Evolutionary conservation across 1,140 invertebrate species (phyloP), one percentile per base, ranked within the genome.

Genomic region (Anoplolepis gracilipes): DNA sequence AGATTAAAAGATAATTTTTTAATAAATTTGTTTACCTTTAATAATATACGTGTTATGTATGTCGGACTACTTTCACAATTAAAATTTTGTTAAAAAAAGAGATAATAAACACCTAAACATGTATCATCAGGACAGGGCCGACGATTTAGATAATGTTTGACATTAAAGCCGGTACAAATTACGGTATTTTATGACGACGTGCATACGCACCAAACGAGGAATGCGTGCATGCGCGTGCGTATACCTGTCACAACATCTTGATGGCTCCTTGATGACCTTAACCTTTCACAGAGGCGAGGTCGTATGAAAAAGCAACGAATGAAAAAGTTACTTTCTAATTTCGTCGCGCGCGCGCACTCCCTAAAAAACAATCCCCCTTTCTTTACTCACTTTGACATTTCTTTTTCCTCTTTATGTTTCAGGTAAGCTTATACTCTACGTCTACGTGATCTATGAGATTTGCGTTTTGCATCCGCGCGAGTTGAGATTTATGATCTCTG

Each of bases 351-450:
- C 72, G 22, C 11, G n/a, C 8, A 42, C n/a, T 36, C 33, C 19
- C 28, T 22, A 79, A 53, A 10, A 49, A 59, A 69, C n/a, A 25
- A 36, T 13, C 22, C 22, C 11, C 19, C 13, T n/a, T 33, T 61
- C 70, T 13, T 42, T 69, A 53, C 22, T 59, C 7, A 22, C 33
- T 36, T 36, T 65, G 1, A 49, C 11, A 22, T 49, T 70, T 64
- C 19, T 33, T 73, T 61, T 75, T 33, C 76, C 55, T 67, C 36
- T 88, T 82, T 91, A 36, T 92, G 90, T 89, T 94, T 36, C 91
- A 94, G 93, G 93, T 94, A 94, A 94, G 93, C 92, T 79, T 87
- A 49, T 49, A 89, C 88, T 33, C 4, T 25, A 16, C 28, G 46
- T 70, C 4, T 25, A 16, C 13, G 55, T 70, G 25, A 61, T 64